Evolutionary conservation across 2,888 invertebrate species (phyloP).

Genomic region (Sesia apiformis): DNA sequence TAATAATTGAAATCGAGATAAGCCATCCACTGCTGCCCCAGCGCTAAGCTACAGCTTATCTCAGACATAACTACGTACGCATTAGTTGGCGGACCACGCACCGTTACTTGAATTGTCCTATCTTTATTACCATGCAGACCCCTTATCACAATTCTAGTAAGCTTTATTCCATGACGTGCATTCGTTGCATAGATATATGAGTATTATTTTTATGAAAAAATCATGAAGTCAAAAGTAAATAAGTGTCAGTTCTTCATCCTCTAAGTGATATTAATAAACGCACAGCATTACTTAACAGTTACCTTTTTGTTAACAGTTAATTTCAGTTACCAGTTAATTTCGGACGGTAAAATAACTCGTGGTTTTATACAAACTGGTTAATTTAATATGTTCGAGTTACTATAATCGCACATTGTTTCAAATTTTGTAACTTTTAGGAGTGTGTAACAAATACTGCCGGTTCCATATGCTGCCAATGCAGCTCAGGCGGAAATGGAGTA

Average conservation of each 20-base stretch:
- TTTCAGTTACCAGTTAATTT: constrained; percentile 1
- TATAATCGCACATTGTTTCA: constrained; percentile 5
- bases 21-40: constrained; percentile 61
- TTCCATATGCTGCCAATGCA: constrained; percentile 57
- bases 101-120: constrained; percentile 48
- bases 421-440: constrained; percentile 26
- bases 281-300: too few species aligned
- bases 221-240: too few species aligned
- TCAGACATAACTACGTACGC: constrained; percentile 51
- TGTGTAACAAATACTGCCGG: constrained; percentile 30
- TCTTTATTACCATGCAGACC: constrained; percentile 49
- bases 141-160: constrained; percentile 2
- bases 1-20: constrained; percentile 73
- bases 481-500: constrained; percentile 54
- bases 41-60: constrained; percentile 65
- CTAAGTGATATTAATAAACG: too few species aligned
- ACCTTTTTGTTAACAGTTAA: too few species aligned
- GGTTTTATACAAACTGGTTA: neutral
- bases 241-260: too few species aligned
- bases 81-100: constrained; percentile 52
- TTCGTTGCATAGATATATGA: too few species aligned
- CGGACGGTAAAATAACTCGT: too few species aligned
- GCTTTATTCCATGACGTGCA: too few species aligned
- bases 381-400: neutral
- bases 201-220: too few species aligned